Evolutionary conservation across 2,113 vertebrate species (phyloP).

Genomic region (Oncorhynchus kisutch): DNA sequence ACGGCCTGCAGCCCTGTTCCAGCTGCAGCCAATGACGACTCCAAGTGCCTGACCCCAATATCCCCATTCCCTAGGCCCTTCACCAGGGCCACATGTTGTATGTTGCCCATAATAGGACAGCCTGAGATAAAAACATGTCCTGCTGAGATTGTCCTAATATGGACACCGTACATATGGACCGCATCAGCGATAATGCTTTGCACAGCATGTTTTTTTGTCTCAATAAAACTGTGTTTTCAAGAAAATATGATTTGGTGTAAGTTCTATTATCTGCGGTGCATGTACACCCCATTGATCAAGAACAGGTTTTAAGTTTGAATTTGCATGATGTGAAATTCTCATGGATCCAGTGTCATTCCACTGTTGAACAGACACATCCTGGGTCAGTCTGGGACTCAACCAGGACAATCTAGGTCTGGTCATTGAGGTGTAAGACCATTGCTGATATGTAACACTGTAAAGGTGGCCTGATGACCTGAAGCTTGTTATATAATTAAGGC

Average conservation of each 20-base stretch:
- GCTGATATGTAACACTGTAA: neutral
- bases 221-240: conserved; percentile 53
- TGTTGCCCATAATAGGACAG: too few species aligned
- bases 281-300: neutral
- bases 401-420: neutral
- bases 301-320: neutral
- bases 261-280: conserved; percentile 1
- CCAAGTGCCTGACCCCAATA: conserved; percentile 60
- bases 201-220: conserved; percentile 39
- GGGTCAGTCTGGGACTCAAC: neutral
- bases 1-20: conserved; percentile 89
- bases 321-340: neutral
- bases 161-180: conserved; percentile 36
- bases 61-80: conserved; percentile 1
- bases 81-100: too few species aligned
- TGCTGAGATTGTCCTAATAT: neutral
- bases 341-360: neutral
- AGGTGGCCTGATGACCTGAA: conserved; percentile 28
- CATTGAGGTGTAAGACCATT: neutral
- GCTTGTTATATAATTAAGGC: conserved; percentile 44
- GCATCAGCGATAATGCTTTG: conserved; percentile 2
- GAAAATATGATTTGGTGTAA: conserved; percentile 36
- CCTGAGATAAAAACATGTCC: too few species aligned
- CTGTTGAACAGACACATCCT: neutral
- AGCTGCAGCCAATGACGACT: conserved; percentile 78